Conservation (phyloP, 2,888 invertebrate species). For the Troides aeacus region DNA sequence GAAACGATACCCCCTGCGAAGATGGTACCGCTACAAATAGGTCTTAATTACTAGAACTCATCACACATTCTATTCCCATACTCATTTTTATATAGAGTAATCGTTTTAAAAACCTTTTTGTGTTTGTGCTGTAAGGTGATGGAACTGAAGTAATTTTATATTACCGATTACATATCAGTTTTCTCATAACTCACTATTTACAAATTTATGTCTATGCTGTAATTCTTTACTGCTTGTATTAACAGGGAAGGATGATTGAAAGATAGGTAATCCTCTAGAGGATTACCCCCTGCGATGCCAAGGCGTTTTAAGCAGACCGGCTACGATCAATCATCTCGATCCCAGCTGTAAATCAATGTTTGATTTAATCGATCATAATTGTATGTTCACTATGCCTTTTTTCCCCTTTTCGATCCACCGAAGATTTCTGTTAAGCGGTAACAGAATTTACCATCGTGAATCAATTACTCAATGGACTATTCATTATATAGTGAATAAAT, state of each 20-base stretch:
- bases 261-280: constrained; percentile 12
- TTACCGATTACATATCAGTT: neutral
- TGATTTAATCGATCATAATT: constrained; percentile 29
- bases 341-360: constrained; percentile 28
- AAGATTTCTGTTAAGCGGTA: neutral
- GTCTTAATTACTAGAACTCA: constrained; percentile 16
- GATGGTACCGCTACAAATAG: constrained; percentile 17
- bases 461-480: no score
- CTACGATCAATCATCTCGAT: constrained; percentile 29
- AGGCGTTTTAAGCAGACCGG: constrained; percentile 13
- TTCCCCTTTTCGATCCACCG: constrained; percentile 4
- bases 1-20: constrained; percentile 8
- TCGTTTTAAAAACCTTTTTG: constrained; percentile 1
- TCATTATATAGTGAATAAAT: no score
- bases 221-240: neutral
- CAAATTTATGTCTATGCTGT: neutral
- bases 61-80: neutral
- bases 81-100: neutral
- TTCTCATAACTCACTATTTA: neutral
- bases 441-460: neutral
- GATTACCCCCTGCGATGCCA: constrained; percentile 17
- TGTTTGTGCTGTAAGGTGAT: no score
- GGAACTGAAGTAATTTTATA: no score
- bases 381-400: constrained; percentile 13
- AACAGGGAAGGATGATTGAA: constrained; percentile 4